Conservation (phyloP, 2,888 invertebrate species). For the Sarcophaga carnaria region DNA sequence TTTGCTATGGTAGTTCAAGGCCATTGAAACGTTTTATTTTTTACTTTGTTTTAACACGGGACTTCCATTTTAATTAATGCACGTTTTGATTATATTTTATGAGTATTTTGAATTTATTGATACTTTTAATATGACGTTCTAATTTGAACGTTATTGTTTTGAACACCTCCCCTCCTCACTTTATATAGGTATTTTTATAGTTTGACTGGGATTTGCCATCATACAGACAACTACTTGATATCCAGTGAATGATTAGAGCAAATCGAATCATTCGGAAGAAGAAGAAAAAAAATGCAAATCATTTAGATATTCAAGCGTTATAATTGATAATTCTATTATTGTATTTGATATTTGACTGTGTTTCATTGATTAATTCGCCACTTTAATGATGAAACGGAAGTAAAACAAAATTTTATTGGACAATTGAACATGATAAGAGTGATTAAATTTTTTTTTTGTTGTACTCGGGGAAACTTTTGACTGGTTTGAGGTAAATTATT, state of each 20-base stretch:
- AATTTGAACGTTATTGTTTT: too few species aligned
- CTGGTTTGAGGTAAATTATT: too few species aligned
- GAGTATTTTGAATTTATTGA: not conserved
- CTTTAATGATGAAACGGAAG: not conserved
- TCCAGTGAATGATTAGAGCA: not conserved
- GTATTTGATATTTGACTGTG: not conserved
- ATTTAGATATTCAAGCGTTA: not conserved
- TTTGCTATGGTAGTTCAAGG: not conserved
- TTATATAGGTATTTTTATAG: not conserved
- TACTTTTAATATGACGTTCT: not conserved
- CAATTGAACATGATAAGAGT: not conserved
- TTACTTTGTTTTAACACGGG: not conserved
- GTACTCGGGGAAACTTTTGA: too few species aligned
- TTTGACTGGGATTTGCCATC: not conserved
- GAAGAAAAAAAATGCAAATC: too few species aligned
- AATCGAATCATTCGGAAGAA: too few species aligned
- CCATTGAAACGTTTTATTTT: not conserved
- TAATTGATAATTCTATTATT: not conserved
- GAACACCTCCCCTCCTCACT: not conserved
- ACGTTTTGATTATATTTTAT: not conserved
- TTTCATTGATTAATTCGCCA: not conserved
- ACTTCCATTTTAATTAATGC: not conserved
- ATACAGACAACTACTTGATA: not conserved
- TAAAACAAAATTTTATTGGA: not conserved
- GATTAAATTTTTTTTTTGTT: not conserved